A percentile compares a stretch with the other conserved stretches of the same genome.
phyloP scores from a whole-genome alignment of 1,140 invertebrate species.

The Bombus superbus region DNA sequence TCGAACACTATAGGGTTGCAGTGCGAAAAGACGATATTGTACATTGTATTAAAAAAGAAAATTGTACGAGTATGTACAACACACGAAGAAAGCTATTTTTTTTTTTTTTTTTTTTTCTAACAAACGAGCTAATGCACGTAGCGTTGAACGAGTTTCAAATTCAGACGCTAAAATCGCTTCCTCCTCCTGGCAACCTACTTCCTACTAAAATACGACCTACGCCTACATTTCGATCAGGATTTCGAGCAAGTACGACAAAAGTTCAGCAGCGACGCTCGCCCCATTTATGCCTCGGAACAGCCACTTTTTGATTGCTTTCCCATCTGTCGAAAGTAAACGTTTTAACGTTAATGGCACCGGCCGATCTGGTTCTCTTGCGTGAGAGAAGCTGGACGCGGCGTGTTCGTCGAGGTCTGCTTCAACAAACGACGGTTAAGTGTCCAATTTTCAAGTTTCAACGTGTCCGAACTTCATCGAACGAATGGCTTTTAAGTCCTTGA shows the following conservation, averaged over 20 bases:
- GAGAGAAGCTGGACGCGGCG: constrained; percentile 4
- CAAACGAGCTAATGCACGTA: too few relatives aligned
- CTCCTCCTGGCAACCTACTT: background rate
- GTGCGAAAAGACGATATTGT: too few relatives aligned
- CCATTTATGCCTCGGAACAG: background rate
- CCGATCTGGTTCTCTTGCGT: background rate
- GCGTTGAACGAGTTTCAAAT: background rate
- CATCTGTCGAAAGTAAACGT: constrained; percentile 20
- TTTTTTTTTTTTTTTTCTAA: too few relatives aligned
- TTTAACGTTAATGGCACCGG: constrained; percentile 24
- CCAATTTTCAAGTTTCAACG: constrained; percentile 33
- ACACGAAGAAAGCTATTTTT: too few relatives aligned
- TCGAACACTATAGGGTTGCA: background rate
- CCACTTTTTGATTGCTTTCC: constrained; percentile 28
- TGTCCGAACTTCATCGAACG: constrained; percentile 63
- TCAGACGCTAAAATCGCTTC: background rate
- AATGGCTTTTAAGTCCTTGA: constrained; percentile 50
- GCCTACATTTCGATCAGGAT: background rate
- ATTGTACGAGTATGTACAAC: background rate
- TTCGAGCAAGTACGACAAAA: background rate
- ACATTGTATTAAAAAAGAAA: background rate
- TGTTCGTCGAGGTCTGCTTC: background rate
- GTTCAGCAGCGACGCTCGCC: background rate
- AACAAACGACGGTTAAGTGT: constrained; percentile 33
- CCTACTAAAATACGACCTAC: background rate